Evolutionary conservation across 1,140 invertebrate genomes (phyloP).

Genomic region (Battus philenor): DNA sequence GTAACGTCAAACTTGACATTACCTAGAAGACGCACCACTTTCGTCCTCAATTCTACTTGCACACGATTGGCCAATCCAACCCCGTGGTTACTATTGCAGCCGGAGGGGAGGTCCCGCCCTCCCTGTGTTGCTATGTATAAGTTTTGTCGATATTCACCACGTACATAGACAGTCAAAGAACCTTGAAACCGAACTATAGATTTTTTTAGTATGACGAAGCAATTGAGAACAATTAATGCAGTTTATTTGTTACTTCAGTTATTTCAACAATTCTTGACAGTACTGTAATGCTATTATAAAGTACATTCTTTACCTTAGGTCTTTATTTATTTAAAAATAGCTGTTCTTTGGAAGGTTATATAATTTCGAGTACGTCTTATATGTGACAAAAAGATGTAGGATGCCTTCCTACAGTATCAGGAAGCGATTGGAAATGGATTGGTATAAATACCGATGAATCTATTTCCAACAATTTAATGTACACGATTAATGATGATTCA

Average conservation of each 20-base stretch:
- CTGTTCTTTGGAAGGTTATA: no score
- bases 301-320: no score
- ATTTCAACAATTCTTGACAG: no score
- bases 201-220: slow-evolving; percentile 10
- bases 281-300: no score
- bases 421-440: no score
- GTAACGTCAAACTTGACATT: slow-evolving; percentile 41
- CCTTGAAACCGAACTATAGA: slow-evolving; percentile 7
- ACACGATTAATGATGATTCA: no score
- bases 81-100: slow-evolving; percentile 4
- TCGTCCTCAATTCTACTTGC: slow-evolving; percentile 33
- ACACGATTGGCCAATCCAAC: slow-evolving; percentile 28
- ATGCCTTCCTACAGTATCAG: no score
- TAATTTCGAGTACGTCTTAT: no score
- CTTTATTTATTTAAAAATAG: no score
- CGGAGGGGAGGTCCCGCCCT: slow-evolving; percentile 21
- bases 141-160: slow-evolving; percentile 37
- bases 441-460: no score
- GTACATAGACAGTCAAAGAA: slow-evolving; percentile 8
- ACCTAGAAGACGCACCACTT: slow-evolving; percentile 32
- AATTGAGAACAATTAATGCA: slow-evolving; percentile 11
- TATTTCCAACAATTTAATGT: no score
- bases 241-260: slow-evolving; percentile 3
- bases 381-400: no score
- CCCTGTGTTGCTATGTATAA: slow-evolving; percentile 26